Evolutionary conservation across 2,113 vertebrate genomes (phyloP).

Genomic region (Xenopus laevis): DNA sequence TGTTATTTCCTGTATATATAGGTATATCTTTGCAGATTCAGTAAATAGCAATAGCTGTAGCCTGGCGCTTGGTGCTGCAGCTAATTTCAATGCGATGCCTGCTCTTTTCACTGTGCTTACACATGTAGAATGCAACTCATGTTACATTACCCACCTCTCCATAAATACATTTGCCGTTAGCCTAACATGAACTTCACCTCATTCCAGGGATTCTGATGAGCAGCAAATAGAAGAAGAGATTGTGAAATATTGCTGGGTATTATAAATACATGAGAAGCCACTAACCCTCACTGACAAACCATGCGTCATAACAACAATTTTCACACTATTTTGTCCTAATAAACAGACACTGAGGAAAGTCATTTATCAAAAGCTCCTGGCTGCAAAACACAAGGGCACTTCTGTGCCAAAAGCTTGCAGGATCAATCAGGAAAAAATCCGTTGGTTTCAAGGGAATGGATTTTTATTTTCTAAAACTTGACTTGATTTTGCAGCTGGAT

Average conservation of each 20-base stretch:
- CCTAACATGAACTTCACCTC: too few relatives aligned
- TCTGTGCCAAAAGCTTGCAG: background rate
- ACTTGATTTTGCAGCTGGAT: background rate
- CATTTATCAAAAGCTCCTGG: conserved; percentile 30
- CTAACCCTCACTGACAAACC: background rate
- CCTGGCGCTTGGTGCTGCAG: too few relatives aligned
- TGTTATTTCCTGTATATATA: too few relatives aligned
- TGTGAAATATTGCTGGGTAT: background rate
- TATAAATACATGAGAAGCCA: background rate
- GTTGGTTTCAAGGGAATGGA: conserved; percentile 10
- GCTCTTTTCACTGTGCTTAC: too few relatives aligned
- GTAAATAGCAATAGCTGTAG: too few relatives aligned
- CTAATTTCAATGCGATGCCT: too few relatives aligned
- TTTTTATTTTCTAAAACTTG: conserved; percentile 11
- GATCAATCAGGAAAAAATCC: conserved; percentile 9
- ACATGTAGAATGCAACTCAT: too few relatives aligned
- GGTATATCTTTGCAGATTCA: too few relatives aligned
- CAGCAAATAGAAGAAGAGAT: too few relatives aligned
- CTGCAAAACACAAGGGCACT: conserved; percentile 11
- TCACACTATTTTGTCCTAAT: conserved; percentile 2
- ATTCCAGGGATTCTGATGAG: too few relatives aligned
- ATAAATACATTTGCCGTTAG: too few relatives aligned
- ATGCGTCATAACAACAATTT: conserved; percentile 6
- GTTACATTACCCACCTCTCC: too few relatives aligned
- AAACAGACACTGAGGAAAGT: conserved; percentile 14